These are phyloP conservation scores for Hofmannophila pseudospretella DNA, from an alignment of 2,888 invertebrate genomes.

Conservation along the genomic window DNA sequence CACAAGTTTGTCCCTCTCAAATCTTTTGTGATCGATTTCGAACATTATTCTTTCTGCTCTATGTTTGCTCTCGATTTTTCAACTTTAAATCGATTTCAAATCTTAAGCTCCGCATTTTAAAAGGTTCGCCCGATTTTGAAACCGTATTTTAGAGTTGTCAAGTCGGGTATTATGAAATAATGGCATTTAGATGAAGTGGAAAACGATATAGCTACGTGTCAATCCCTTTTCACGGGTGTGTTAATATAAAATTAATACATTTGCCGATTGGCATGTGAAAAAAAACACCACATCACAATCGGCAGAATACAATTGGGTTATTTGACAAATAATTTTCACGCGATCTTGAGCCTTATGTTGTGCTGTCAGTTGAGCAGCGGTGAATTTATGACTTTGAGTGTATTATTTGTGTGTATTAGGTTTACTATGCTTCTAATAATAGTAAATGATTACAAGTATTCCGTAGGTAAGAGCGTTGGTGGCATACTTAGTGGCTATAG, in stretches of 20 bases:
- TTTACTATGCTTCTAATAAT: no score
- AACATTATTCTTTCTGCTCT: slow-evolving; percentile 28
- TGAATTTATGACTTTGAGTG: not conserved
- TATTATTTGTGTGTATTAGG: no score
- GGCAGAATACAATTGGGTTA: slow-evolving; percentile 16
- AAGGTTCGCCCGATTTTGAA: slow-evolving; percentile 17
- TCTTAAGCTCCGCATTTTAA: slow-evolving; percentile 15
- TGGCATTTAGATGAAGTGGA: slow-evolving; percentile 68
- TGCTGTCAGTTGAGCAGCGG: slow-evolving; percentile 26
- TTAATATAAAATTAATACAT: slow-evolving; percentile 73
- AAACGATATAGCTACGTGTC: slow-evolving; percentile 70
- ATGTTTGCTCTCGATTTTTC: slow-evolving; percentile 12
- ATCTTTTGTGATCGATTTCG: slow-evolving; percentile 39
- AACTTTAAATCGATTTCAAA: not conserved
- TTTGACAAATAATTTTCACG: slow-evolving; percentile 46
- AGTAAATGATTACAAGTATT: no score
- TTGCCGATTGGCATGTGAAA: slow-evolving; percentile 28
- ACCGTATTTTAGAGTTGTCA: slow-evolving; percentile 20
- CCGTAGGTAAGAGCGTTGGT: no score
- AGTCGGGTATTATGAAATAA: slow-evolving; percentile 42
- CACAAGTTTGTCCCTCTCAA: slow-evolving; percentile 38
- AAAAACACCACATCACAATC: slow-evolving; percentile 30
- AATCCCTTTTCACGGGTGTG: slow-evolving; percentile 65
- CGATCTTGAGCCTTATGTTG: slow-evolving; percentile 32
- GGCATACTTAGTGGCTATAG: no score